Percentiles rank a stretch among this genome's conserved stretches.
These are phyloP conservation scores for Gadopsis bispinosus DNA, from an alignment of 2,797 vertebrate genomes.

Conservation along the genomic window DNA sequence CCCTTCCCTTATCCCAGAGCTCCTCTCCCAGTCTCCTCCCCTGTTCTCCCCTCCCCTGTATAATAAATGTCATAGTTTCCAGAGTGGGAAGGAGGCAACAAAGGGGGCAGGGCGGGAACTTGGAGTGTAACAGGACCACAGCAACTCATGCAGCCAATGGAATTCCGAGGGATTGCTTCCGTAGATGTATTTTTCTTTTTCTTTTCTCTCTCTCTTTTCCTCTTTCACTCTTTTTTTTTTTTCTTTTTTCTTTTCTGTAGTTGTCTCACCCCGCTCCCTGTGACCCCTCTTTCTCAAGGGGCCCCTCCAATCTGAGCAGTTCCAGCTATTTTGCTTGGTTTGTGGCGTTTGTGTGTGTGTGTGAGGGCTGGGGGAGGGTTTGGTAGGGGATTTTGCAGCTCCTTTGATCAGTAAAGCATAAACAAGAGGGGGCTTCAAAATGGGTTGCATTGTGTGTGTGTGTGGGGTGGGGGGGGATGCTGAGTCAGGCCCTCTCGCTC, in stretches of 20 bases:
- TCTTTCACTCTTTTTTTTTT: constrained; percentile 56
- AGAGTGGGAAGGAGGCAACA: constrained; percentile 75
- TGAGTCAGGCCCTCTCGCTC: constrained; percentile 87
- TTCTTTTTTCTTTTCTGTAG: constrained; percentile 66
- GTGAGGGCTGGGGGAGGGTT: constrained; percentile 72
- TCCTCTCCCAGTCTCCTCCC: constrained; percentile 63
- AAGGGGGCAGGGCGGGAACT: constrained; percentile 68
- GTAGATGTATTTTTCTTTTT: constrained; percentile 70
- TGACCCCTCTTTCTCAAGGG: constrained; percentile 88
- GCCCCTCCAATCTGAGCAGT: constrained; percentile 83
- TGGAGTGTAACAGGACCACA: constrained; percentile 82
- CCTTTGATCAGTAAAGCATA: constrained; percentile 96
- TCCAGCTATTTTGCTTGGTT: constrained; percentile 86
- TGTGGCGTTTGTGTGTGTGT: constrained; percentile 60
- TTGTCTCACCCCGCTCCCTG: constrained; percentile 78
- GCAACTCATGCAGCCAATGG: constrained; percentile 80
- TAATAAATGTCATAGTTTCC: constrained; percentile 87
- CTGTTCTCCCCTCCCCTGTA: constrained; percentile 61
- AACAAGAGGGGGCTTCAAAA: constrained; percentile 91
- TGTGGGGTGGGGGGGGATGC: constrained; percentile 79
- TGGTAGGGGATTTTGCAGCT: constrained; percentile 86
- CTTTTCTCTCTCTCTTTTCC: constrained; percentile 45
- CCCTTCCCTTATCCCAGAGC: constrained; percentile 62
- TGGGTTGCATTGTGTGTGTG: constrained; percentile 84
- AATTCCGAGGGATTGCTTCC: constrained; percentile 79